Conservation (phyloP, 2,797 vertebrate genomes). For the Phoxinus dragarum region DNA sequence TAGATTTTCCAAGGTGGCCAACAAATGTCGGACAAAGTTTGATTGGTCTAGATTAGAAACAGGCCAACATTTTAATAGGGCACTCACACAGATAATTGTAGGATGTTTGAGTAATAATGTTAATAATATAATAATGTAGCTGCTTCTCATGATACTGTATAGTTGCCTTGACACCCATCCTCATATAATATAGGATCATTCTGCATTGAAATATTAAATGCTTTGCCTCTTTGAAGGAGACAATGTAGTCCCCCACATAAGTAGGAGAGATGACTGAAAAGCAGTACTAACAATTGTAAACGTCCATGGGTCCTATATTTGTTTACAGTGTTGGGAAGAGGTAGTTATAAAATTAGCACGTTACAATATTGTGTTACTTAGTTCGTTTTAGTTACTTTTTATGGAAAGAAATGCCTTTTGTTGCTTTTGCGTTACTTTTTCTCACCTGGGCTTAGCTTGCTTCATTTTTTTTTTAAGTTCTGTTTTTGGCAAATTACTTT, state of each 20-base stretch:
- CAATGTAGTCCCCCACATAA: neutral
- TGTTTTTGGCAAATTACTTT: no score
- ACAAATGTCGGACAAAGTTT: neutral
- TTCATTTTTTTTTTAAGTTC: no score
- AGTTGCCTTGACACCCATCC: neutral
- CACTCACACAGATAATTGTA: neutral
- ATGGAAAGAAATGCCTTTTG: neutral
- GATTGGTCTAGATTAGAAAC: neutral
- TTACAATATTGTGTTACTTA: no score
- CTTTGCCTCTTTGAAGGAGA: neutral
- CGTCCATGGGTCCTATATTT: neutral
- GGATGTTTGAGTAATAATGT: neutral
- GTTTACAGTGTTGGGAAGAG: no score
- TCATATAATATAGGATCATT: neutral
- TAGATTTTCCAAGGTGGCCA: neutral
- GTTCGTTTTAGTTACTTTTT: neutral
- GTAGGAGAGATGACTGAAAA: neutral
- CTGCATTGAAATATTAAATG: neutral
- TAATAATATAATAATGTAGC: neutral
- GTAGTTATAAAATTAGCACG: no score
- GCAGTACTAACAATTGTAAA: neutral
- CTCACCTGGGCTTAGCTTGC: no score
- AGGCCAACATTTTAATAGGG: neutral
- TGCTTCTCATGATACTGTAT: neutral
- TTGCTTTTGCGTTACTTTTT: no score